Conservation (phyloP, 1,140 invertebrate genomes). For the Cherax quadricarinatus region DNA sequence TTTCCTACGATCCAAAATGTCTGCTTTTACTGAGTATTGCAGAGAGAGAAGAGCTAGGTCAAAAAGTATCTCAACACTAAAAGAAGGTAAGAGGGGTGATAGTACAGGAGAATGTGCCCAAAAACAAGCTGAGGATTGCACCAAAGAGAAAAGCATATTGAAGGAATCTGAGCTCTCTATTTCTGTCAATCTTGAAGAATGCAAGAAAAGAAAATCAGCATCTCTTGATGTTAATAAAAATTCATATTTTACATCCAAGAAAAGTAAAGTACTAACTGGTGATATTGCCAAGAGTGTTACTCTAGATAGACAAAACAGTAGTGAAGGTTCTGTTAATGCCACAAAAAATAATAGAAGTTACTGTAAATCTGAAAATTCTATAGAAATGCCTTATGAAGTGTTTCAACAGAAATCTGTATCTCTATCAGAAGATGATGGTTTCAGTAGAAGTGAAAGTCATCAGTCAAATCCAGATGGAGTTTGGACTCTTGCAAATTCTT, state of each 20-base stretch:
- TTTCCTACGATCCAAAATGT: constrained; percentile 5
- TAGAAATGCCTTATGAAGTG: too few relatives aligned
- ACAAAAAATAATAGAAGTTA: too few relatives aligned
- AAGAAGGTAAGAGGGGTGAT: not conserved
- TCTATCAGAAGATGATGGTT: not conserved
- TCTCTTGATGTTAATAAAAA: not conserved
- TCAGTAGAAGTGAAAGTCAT: too few relatives aligned
- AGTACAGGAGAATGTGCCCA: not conserved
- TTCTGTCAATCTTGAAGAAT: too few relatives aligned
- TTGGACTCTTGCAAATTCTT: not conserved
- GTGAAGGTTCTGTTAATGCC: too few relatives aligned
- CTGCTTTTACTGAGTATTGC: constrained; percentile 21
- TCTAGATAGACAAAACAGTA: too few relatives aligned
- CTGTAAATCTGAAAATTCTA: too few relatives aligned
- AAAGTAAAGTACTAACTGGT: not conserved
- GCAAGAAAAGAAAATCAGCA: not conserved
- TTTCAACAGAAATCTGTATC: not conserved
- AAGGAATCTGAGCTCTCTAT: not conserved
- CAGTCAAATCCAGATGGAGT: not conserved
- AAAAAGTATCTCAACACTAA: not conserved
- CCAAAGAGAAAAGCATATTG: not conserved
- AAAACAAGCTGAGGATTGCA: not conserved
- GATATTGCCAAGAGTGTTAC: too few relatives aligned
- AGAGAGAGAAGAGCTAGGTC: not conserved
- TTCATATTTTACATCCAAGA: not conserved